Percentiles rank a stretch among this genome's conserved stretches.
phyloP scores from a whole-genome alignment of 2,888 invertebrate species.

The Theretra japonica region DNA sequence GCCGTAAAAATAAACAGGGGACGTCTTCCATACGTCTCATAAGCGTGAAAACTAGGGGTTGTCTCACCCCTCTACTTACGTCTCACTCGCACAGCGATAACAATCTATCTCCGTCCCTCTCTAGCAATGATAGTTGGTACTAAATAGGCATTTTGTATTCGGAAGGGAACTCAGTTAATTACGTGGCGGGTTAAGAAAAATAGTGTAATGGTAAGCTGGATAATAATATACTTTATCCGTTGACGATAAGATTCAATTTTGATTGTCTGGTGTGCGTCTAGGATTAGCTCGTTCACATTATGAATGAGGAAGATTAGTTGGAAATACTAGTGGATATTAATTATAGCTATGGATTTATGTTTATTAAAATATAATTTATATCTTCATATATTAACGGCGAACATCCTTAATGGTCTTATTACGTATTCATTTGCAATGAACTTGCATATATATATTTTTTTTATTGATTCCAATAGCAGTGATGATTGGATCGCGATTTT shows the following conservation, averaged over 20 bases:
- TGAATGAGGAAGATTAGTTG: constrained; percentile 60
- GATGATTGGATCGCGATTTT: too few species aligned
- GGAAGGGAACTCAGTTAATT: constrained; percentile 81
- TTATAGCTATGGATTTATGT: constrained; percentile 58
- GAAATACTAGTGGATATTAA: constrained; percentile 58
- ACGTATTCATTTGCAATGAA: too few species aligned
- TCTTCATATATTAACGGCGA: too few species aligned
- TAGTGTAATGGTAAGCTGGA: constrained; percentile 48
- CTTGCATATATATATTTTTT: too few species aligned
- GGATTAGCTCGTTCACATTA: constrained; percentile 61
- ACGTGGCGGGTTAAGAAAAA: constrained; percentile 80
- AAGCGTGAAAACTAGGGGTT: constrained; percentile 70
- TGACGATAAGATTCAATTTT: constrained; percentile 36
- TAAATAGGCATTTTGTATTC: constrained; percentile 85
- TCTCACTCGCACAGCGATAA: constrained; percentile 55
- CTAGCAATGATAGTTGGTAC: constrained; percentile 67
- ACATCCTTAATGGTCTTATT: too few species aligned
- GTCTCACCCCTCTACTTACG: constrained; percentile 51
- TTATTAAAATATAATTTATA: constrained; percentile 9
- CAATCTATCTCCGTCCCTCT: constrained; percentile 48
- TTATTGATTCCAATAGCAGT: too few species aligned
- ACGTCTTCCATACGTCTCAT: constrained; percentile 54
- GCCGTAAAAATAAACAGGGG: constrained; percentile 58
- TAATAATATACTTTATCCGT: constrained; percentile 34
- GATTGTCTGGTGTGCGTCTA: neutral